phyloP scores from a whole-genome alignment of 1,140 invertebrate genomes.

The Papilio aristodemus region DNA sequence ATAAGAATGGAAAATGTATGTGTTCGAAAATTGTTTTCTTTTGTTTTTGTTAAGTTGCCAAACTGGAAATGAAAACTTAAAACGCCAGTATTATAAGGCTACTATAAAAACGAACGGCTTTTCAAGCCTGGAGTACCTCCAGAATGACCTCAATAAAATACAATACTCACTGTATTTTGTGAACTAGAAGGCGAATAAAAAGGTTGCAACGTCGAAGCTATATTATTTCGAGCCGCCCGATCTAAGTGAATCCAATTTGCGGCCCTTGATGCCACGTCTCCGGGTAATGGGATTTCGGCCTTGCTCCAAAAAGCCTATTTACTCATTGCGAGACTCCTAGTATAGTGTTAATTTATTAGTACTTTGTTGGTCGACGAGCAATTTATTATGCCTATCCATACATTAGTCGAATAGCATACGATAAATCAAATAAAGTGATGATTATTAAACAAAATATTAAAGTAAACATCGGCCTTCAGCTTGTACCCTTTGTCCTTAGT shows the following conservation, averaged over 20 bases:
- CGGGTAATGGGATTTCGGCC: constrained; percentile 57
- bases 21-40: not conserved
- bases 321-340: constrained; percentile 46
- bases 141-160: constrained; percentile 1
- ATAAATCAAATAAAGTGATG: not conserved
- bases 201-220: constrained; percentile 44
- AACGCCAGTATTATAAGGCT: not conserved
- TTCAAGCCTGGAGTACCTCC: not conserved
- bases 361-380: constrained; percentile 25
- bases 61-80: not conserved
- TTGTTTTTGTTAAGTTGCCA: not conserved
- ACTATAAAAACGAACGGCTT: constrained; percentile 5
- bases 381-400: constrained; percentile 13
- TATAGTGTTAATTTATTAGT: constrained; percentile 39
- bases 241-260: constrained; percentile 60
- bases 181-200: constrained; percentile 47
- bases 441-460: too few relatives aligned
- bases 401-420: constrained; percentile 1
- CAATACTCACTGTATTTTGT: not conserved
- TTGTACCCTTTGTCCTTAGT: too few relatives aligned
- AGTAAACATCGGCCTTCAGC: not conserved
- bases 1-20: not conserved
- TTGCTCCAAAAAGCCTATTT: constrained; percentile 58
- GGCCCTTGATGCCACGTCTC: constrained; percentile 50
- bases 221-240: constrained; percentile 57